Percentiles rank a stretch among this genome's conserved stretches.
Conservation (phyloP, 2,113 vertebrate genomes). For the Thymallus thymallus region DNA sequence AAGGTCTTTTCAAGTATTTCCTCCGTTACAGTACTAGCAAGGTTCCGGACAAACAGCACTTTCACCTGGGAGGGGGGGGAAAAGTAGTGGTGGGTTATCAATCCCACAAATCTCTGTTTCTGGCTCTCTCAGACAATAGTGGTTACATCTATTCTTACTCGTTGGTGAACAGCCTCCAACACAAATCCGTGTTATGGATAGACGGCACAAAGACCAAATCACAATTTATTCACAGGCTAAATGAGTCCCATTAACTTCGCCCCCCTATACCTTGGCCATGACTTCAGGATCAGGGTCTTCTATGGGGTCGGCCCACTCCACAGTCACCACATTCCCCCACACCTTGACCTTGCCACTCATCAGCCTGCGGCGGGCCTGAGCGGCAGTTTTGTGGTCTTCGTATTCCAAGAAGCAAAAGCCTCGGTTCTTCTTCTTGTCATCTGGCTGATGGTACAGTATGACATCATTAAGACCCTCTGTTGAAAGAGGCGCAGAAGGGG, state of each 20-base stretch:
- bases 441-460: constrained; percentile 98
- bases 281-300: constrained; percentile 99
- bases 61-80: constrained; percentile 80
- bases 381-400: constrained; percentile 98
- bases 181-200: background rate
- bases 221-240: background rate
- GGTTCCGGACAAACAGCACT: constrained; percentile 96
- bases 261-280: constrained; percentile 93
- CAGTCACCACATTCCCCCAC: constrained; percentile 98
- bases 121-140: too few species aligned
- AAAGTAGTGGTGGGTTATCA: background rate
- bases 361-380: constrained; percentile 93
- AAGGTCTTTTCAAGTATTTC: constrained; percentile 98
- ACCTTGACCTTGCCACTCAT: constrained; percentile 99
- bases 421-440: constrained; percentile 98
- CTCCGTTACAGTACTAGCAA: constrained; percentile 96
- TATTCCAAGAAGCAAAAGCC: constrained; percentile 99
- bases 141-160: background rate
- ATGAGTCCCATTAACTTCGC: background rate
- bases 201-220: background rate
- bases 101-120: too few species aligned
- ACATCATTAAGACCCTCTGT: constrained; percentile 98
- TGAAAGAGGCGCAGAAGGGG: constrained; percentile 29
- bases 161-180: background rate
- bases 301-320: constrained; percentile 98